Percentiles rank a stretch among this genome's conserved stretches.
Evolutionary conservation across 2,797 vertebrate genomes (phyloP).

Genomic region (Eleutherodactylus coqui): DNA sequence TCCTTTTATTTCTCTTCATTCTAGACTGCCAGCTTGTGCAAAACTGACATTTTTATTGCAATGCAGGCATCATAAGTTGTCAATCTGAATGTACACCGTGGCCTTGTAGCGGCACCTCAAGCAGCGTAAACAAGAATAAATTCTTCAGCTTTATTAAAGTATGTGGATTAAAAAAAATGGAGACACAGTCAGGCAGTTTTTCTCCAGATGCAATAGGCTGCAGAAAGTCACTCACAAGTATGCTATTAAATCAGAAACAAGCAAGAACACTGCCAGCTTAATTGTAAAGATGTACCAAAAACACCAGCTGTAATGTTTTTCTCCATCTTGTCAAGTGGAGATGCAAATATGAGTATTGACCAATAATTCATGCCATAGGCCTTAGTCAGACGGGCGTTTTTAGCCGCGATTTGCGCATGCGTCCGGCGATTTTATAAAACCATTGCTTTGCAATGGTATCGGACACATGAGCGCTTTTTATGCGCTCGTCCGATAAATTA

Average conservation of each 20-base stretch:
- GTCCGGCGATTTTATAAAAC: too few relatives aligned
- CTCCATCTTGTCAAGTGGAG: too few relatives aligned
- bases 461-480: too few relatives aligned
- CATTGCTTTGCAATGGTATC: too few relatives aligned
- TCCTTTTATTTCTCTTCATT: not conserved
- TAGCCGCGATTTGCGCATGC: too few relatives aligned
- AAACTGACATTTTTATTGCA: constrained; percentile 47
- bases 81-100: constrained; percentile 41
- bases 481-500: too few relatives aligned
- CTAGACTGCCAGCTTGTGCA: constrained; percentile 8
- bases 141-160: constrained; percentile 21
- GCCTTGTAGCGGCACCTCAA: constrained; percentile 29
- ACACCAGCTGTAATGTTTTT: too few relatives aligned
- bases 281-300: too few relatives aligned
- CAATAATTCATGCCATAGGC: too few relatives aligned
- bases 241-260: constrained; percentile 18
- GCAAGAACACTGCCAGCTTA: not conserved
- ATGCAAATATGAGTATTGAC: too few relatives aligned
- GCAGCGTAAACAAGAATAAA: constrained; percentile 25
- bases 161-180: not conserved
- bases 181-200: constrained; percentile 8
- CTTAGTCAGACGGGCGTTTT: too few relatives aligned
- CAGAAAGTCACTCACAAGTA: not conserved
- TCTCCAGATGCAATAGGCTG: not conserved
- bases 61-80: constrained; percentile 34